Percentiles rank a stretch among this genome's conserved stretches.
Conservation (phyloP, 2,113 vertebrate genomes). For the Psophia crepitans region DNA sequence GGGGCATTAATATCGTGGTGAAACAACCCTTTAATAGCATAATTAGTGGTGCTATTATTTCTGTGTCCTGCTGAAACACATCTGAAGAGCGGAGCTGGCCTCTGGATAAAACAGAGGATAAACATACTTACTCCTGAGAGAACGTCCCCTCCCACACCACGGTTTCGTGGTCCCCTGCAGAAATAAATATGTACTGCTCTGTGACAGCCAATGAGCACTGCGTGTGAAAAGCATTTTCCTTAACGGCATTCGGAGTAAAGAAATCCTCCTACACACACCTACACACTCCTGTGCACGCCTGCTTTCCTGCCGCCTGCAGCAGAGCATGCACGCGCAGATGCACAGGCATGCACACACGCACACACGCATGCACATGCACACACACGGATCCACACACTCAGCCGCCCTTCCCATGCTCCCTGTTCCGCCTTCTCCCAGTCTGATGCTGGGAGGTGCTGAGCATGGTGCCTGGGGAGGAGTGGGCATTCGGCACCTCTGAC, state of each 20-base stretch:
- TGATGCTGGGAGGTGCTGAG: not conserved
- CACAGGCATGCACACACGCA: not conserved
- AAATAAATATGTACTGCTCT: not conserved
- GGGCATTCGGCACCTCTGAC: not conserved
- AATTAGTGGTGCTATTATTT: not conserved
- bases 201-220: not conserved
- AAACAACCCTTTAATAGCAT: not conserved
- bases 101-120: not conserved
- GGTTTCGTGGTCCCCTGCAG: not conserved
- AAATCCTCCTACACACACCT: not conserved
- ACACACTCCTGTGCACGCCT: not conserved
- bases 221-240: not conserved
- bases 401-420: not conserved
- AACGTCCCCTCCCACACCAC: not conserved
- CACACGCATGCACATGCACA: rapidly evolving
- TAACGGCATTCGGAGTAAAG: not conserved
- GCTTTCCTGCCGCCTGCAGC: not conserved
- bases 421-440: not conserved
- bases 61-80: not conserved
- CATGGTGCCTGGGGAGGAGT: not conserved
- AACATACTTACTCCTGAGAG: rapidly evolving
- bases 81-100: not conserved
- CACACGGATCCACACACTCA: rapidly evolving
- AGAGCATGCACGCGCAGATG: not conserved
- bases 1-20: not conserved